Percentiles rank a stretch among this genome's conserved stretches.
phyloP scores from a whole-genome alignment of 2,888 invertebrate species.

The Mantis religiosa region DNA sequence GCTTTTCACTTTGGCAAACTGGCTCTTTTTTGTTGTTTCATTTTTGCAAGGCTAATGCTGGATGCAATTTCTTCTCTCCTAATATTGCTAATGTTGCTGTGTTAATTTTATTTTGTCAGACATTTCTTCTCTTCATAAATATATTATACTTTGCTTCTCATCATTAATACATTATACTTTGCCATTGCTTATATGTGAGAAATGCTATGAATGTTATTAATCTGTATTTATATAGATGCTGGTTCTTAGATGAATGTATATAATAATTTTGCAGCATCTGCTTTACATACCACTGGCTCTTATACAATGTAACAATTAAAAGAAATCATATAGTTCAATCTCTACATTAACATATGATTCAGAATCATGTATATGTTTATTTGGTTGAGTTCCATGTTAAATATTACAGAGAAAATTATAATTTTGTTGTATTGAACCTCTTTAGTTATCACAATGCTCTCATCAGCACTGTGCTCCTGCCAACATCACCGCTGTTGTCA shows the following conservation, averaged over 20 bases:
- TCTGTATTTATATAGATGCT: background rate
- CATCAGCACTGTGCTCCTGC: background rate
- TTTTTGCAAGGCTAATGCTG: background rate
- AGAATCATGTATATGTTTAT: background rate
- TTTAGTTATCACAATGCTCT: background rate
- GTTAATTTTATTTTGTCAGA: background rate
- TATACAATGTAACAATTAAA: background rate
- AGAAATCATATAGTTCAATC: too few relatives aligned
- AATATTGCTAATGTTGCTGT: background rate
- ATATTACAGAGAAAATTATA: background rate
- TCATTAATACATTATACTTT: background rate
- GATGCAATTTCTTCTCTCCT: background rate
- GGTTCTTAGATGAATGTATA: background rate
- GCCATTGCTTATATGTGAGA: background rate
- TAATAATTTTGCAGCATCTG: background rate
- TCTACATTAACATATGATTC: too few relatives aligned
- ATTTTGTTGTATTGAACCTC: background rate
- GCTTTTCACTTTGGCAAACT: background rate
- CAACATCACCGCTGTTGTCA: background rate
- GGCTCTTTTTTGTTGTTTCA: background rate
- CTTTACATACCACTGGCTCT: background rate
- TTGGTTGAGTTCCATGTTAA: background rate
- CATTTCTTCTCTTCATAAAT: background rate
- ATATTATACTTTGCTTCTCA: background rate
- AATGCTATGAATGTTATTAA: background rate